These are phyloP conservation scores for Peribatodes rhomboidaria DNA, from an alignment of 2,888 invertebrate genomes.

Conservation along the genomic window DNA sequence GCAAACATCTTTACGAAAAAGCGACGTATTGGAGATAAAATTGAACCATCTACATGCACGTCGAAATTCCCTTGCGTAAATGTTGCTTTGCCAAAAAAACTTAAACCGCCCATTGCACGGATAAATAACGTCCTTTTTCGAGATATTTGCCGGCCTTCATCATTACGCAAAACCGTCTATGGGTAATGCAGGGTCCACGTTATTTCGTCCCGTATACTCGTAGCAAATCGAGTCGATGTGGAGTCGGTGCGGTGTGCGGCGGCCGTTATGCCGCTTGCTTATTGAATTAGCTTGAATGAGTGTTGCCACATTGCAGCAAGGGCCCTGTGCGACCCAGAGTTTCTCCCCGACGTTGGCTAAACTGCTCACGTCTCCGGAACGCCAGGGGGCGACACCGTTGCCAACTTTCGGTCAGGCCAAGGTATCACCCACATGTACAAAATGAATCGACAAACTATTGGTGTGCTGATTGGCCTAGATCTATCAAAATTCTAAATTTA, in stretches of 20 bases:
- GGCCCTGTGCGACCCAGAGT: constrained; percentile 86
- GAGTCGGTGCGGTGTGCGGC: constrained; percentile 6
- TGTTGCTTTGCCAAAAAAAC: too few relatives aligned
- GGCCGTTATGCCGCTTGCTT: constrained; percentile 47
- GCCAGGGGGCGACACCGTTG: constrained; percentile 78
- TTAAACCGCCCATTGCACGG: too few relatives aligned
- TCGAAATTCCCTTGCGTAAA: too few relatives aligned
- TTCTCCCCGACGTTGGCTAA: constrained; percentile 94
- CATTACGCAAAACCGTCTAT: too few relatives aligned
- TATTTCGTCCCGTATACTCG: too few relatives aligned
- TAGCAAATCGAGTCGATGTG: not conserved
- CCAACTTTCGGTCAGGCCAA: constrained; percentile 85
- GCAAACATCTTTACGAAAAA: too few relatives aligned
- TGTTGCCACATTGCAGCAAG: constrained; percentile 85
- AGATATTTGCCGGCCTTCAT: too few relatives aligned
- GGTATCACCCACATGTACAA: constrained; percentile 74
- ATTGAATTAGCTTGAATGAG: constrained; percentile 75
- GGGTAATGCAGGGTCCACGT: too few relatives aligned
- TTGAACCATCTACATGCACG: too few relatives aligned
- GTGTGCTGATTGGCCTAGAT: constrained; percentile 83
- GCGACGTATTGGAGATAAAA: too few relatives aligned
- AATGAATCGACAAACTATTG: constrained; percentile 67
- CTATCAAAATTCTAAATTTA: constrained; percentile 84
- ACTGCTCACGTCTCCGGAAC: constrained; percentile 90
- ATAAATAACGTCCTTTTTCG: too few relatives aligned